Conservation (phyloP, 2,797 vertebrate species). For the Myiotriccus ornatus region DNA sequence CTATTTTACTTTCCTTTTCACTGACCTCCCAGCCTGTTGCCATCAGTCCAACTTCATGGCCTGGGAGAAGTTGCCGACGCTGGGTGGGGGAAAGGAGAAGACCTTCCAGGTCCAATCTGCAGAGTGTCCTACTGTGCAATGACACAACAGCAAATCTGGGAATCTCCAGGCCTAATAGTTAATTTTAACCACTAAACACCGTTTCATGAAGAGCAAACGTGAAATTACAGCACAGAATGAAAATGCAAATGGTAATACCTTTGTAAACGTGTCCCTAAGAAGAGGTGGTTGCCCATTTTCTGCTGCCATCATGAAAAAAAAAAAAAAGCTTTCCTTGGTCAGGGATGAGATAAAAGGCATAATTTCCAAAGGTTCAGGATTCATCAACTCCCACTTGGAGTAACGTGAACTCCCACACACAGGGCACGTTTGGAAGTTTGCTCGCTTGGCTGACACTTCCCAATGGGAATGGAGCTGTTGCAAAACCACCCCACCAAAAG, state of each 20-base stretch:
- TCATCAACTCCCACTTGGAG: background rate
- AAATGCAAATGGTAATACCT: background rate
- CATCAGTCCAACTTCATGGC: background rate
- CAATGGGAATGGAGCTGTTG: background rate
- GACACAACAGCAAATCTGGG: background rate
- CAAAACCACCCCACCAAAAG: background rate
- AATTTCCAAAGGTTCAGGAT: background rate
- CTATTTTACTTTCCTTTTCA: background rate
- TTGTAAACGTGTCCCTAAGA: background rate
- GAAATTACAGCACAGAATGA: background rate
- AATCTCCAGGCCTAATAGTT: background rate
- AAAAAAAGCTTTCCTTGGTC: background rate
- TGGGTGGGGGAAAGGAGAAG: background rate
- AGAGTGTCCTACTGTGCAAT: background rate
- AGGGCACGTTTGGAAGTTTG: background rate
- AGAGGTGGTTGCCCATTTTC: background rate
- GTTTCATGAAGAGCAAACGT: background rate
- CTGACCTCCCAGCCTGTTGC: background rate
- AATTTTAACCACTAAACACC: background rate
- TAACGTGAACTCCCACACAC: background rate
- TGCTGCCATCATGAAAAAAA: background rate
- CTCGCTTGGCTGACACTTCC: background rate
- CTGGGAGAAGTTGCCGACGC: background rate
- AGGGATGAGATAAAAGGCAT: background rate
- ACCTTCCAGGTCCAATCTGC: background rate